A percentile compares a stretch with the other conserved stretches of the same genome.
Conservation (phyloP, 92 coral and sea anemone species). For the Chrysogorgia sp. region DNA sequence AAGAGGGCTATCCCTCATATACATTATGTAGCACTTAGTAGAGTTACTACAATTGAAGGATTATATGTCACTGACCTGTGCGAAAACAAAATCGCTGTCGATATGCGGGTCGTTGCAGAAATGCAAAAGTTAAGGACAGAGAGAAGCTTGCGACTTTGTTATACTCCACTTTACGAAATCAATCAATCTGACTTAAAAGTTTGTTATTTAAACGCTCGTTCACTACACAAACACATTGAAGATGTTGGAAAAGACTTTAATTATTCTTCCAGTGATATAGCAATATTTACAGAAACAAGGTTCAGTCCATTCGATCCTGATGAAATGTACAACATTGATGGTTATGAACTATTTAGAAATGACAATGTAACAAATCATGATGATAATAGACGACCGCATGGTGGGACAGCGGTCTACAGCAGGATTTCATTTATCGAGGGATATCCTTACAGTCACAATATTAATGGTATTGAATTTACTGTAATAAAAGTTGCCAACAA, state of each 20-base stretch:
- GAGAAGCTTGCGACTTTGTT: conserved; percentile 24
- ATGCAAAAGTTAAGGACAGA: conserved; percentile 23
- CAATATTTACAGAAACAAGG: conserved; percentile 37
- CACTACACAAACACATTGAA: conserved; percentile 28
- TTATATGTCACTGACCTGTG: conserved; percentile 69
- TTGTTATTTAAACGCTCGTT: conserved; percentile 25
- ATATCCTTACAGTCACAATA: conserved; percentile 43
- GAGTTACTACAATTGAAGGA: conserved; percentile 72
- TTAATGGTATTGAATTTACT: too few relatives aligned
- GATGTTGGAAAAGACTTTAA: conserved; percentile 21
- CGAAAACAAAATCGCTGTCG: conserved; percentile 64
- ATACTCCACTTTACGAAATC: conserved; percentile 18
- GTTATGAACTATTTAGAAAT: conserved; percentile 46
- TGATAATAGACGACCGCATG: conserved; percentile 28
- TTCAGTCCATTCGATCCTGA: conserved; percentile 15
- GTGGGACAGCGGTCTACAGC: conserved; percentile 54
- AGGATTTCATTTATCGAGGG: conserved; percentile 24
- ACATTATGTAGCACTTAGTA: conserved; percentile 71
- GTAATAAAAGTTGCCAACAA: too few relatives aligned
- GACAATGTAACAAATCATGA: conserved; percentile 20
- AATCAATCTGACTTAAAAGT: conserved; percentile 27
- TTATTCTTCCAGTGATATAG: conserved; percentile 17
- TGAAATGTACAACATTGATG: conserved; percentile 39
- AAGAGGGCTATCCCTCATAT: conserved; percentile 69
- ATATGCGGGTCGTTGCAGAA: neutral